phyloP scores from a whole-genome alignment of 2,888 invertebrate genomes.

The Andrena bicolor region DNA sequence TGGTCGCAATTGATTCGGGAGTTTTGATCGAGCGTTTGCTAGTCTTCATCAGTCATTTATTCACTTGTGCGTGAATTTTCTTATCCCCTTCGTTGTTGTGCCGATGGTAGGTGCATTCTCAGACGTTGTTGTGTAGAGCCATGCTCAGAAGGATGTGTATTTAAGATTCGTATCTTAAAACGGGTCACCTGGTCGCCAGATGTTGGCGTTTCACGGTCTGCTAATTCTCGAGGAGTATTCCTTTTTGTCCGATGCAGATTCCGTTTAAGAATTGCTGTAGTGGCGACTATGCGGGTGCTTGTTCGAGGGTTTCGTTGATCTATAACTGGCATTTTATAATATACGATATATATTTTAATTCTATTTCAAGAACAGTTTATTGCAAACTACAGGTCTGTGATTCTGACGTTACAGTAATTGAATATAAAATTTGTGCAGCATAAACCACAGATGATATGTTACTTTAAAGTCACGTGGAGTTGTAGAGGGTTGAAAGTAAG shows the following conservation, averaged over 20 bases:
- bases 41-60: background rate
- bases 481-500: background rate
- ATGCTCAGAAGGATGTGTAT: background rate
- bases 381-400: too few species aligned
- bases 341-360: too few species aligned
- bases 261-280: background rate
- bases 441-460: background rate
- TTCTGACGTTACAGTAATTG: background rate
- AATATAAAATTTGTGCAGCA: background rate
- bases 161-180: slow-evolving; percentile 42
- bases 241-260: slow-evolving; percentile 4
- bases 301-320: too few species aligned
- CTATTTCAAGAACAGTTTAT: too few species aligned
- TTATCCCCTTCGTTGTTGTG: too few species aligned
- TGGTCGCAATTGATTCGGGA: background rate
- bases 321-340: too few species aligned
- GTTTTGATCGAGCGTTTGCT: background rate
- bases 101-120: background rate
- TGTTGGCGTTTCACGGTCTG: slow-evolving; percentile 38
- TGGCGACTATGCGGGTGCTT: too few species aligned
- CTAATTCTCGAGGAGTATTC: background rate
- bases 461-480: background rate
- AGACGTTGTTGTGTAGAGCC: background rate
- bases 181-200: slow-evolving; percentile 50
- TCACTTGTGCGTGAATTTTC: background rate